Base-by-base conservation (phyloP, 2,888 invertebrate genomes). In the Invenusta paracnida region DNA sequence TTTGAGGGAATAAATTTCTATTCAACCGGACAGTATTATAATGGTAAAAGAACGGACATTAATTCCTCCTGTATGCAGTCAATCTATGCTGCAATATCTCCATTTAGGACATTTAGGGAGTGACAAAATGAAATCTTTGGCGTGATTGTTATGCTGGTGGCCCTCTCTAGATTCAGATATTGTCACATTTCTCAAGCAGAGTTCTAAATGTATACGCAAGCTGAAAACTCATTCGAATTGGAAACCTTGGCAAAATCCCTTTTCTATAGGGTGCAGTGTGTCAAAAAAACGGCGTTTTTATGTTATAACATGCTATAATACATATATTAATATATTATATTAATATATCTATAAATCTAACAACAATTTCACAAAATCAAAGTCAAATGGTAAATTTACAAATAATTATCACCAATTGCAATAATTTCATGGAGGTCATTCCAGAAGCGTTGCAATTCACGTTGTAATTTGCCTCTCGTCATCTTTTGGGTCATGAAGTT, bases 91-190 rank as follows among this genome's bases (percentile, higher is more conserved):
- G 27, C 2, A 82, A 11, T 29, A 82, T 25, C 82, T 13, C 17
- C 82, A 82, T 29, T 25, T 82, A 1, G 82, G 28, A 27, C 82
- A 82, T 28, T 28, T 82, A 29, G 82, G 82, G 1, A 29, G 2
- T 2, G 82, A 82, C 5, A 82, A 82, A 82, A 82, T 82, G 82
- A 82, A 82, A 29, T 82, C 2, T 2, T 30, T 82, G 29, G 29
- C 82, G 1, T 17, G 82, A 29, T 29, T 82, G 1, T 17, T 82
- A 2, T 82, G 82, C 23, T 82, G 31, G 29, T 82, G 82, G 82
- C 27, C 30, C 11, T 5, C 29, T 30, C 29, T 82, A 2, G 31
- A 30, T 30, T 11, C 82, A 13, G 82, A 29, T 25, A 29, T 11
- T 28, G 29, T 30, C 13, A 29, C 31, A 1, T 82, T 82, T 30